A percentile compares a stretch with the other conserved stretches of the same genome.
These are phyloP conservation scores for Pedetes capensis DNA, from an alignment of 2,113 vertebrate genomes.

Conservation along the genomic window DNA sequence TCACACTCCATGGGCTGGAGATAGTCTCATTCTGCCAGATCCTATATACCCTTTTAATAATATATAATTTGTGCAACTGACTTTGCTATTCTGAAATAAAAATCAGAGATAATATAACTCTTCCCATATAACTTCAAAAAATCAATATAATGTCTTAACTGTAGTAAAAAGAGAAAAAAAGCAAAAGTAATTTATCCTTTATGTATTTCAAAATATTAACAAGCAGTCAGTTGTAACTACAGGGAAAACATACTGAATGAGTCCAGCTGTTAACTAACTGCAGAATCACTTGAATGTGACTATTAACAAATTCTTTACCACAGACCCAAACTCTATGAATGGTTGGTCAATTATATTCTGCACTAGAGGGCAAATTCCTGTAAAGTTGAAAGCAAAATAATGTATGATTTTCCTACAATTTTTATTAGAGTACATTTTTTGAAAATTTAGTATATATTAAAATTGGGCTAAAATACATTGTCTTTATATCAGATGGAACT, in stretches of 20 bases:
- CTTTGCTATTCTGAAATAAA: conserved; percentile 12
- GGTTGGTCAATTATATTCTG: neutral
- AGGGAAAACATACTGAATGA: neutral
- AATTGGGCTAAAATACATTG: neutral
- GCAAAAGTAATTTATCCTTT: neutral
- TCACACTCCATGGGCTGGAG: neutral
- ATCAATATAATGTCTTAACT: neutral
- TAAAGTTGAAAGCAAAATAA: neutral
- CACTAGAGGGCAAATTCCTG: neutral
- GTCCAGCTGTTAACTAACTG: neutral
- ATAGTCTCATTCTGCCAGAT: neutral
- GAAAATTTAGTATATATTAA: neutral
- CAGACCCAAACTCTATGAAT: neutral
- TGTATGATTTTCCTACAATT: neutral
- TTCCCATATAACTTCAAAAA: neutral
- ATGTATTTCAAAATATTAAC: conserved; percentile 14
- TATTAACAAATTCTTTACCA: neutral
- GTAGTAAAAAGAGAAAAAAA: neutral
- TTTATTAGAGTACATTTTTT: neutral
- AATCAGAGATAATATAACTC: neutral
- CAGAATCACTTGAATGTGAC: neutral
- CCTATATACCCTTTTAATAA: neutral
- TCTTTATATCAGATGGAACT: neutral
- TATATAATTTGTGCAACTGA: neutral
- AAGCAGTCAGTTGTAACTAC: neutral